These are phyloP conservation scores for Ceratosolen solmsi DNA, from an alignment of 1,140 invertebrate species.

Conservation along the genomic window DNA sequence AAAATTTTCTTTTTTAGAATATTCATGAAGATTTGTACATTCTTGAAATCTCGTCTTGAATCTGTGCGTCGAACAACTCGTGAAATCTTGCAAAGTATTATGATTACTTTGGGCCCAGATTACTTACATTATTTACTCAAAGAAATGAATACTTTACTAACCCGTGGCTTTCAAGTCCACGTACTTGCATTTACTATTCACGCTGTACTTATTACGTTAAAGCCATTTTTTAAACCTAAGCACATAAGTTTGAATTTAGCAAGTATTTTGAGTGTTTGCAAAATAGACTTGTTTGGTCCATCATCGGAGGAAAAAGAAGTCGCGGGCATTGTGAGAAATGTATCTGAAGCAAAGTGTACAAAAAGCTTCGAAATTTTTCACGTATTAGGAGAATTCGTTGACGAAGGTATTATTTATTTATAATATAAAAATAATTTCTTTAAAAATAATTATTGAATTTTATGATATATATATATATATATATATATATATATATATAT, in stretches of 20 bases:
- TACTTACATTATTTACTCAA: slow-evolving; percentile 86
- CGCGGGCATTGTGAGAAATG: slow-evolving; percentile 85
- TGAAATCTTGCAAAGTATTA: slow-evolving; percentile 91
- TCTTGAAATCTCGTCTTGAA: slow-evolving; percentile 90
- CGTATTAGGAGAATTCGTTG: slow-evolving; percentile 86
- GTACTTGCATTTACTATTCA: slow-evolving; percentile 93
- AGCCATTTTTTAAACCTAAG: slow-evolving; percentile 77
- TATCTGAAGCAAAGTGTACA: slow-evolving; percentile 85
- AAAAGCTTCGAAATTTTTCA: slow-evolving; percentile 91
- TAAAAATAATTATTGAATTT: too few species aligned
- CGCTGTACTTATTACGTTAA: slow-evolving; percentile 83
- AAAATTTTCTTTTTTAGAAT: slow-evolving; percentile 74
- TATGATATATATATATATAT: too few species aligned
- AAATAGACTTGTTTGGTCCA: slow-evolving; percentile 90
- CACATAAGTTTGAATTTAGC: slow-evolving; percentile 86
- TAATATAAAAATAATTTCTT: slow-evolving; percentile 1
- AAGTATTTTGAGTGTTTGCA: slow-evolving; percentile 87
- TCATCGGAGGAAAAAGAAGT: slow-evolving; percentile 94
- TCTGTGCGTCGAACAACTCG: slow-evolving; percentile 89
- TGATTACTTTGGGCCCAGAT: slow-evolving; percentile 86
- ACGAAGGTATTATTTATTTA: slow-evolving; percentile 69
- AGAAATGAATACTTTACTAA: slow-evolving; percentile 87
- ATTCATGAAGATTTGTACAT: slow-evolving; percentile 90
- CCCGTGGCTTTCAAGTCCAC: slow-evolving; percentile 93
- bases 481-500: too few species aligned